A percentile compares a stretch with the other conserved stretches of the same genome.
Evolutionary conservation across 2,888 invertebrate genomes (phyloP).

Genomic region (Diabrotica balteata): DNA sequence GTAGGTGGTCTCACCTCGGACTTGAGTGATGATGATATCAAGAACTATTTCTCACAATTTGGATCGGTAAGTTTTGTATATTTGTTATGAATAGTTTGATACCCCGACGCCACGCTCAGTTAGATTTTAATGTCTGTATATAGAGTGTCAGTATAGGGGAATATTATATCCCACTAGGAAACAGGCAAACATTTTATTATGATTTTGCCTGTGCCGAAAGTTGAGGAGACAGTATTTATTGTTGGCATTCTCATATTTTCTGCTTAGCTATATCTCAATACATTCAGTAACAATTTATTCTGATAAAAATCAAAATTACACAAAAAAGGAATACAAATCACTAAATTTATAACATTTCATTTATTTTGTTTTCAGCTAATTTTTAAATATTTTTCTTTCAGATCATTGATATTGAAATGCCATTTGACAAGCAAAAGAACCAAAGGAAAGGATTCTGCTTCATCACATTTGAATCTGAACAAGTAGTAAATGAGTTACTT

Average conservation of each 20-base stretch:
- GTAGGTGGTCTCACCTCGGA: slow-evolving; percentile 94
- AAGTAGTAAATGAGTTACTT: slow-evolving; percentile 88
- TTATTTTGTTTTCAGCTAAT: not conserved
- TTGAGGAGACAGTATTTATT: slow-evolving; percentile 1
- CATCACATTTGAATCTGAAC: slow-evolving; percentile 95
- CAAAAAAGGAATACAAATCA: too few species aligned
- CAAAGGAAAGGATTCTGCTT: slow-evolving; percentile 97
- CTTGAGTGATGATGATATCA: slow-evolving; percentile 92
- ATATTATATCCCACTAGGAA: slow-evolving; percentile 2
- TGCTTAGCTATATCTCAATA: too few species aligned
- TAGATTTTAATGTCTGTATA: slow-evolving; percentile 1
- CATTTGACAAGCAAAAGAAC: slow-evolving; percentile 96
- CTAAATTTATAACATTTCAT: not conserved
- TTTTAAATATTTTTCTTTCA: slow-evolving; percentile 58
- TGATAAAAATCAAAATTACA: too few species aligned
- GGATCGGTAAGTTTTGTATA: slow-evolving; percentile 75
- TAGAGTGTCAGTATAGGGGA: not conserved
- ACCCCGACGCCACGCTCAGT: not conserved
- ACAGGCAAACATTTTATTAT: not conserved
- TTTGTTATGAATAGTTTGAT: not conserved
- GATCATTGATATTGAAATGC: slow-evolving; percentile 96
- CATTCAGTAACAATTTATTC: too few species aligned
- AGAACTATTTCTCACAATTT: slow-evolving; percentile 89
- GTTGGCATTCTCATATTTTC: not conserved
- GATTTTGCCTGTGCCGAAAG: slow-evolving; percentile 14